These are phyloP conservation scores for Calypte anna DNA, from an alignment of 2,113 vertebrate genomes.

Conservation along the genomic window DNA sequence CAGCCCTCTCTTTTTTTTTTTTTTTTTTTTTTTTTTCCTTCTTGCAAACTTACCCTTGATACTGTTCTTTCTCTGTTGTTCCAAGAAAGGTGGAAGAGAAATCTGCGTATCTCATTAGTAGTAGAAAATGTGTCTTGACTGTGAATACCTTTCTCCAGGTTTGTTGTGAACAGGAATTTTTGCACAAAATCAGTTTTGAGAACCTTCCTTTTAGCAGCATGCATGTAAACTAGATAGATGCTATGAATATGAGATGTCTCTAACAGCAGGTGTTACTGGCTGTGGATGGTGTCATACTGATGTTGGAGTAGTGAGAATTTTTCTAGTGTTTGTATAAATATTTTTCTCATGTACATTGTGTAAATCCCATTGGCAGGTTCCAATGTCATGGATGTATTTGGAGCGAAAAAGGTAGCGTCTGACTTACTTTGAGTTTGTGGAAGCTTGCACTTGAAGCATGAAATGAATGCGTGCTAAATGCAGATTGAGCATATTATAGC, in stretches of 20 bases:
- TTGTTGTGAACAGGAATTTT: background rate
- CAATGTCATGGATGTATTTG: background rate
- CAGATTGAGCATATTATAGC: background rate
- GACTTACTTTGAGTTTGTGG: background rate
- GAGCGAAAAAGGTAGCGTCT: background rate
- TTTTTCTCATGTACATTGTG: background rate
- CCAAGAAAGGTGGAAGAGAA: background rate
- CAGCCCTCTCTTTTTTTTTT: background rate
- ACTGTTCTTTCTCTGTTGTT: background rate
- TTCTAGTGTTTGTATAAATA: background rate
- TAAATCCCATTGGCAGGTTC: background rate
- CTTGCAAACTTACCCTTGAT: background rate
- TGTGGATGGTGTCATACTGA: rapidly evolving
- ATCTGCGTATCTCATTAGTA: background rate
- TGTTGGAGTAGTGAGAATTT: background rate
- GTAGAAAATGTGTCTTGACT: background rate
- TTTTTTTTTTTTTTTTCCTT: background rate
- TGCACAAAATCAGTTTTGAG: background rate
- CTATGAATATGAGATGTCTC: background rate
- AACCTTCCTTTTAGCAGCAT: background rate
- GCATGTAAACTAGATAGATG: background rate
- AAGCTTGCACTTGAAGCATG: background rate
- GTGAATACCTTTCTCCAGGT: background rate
- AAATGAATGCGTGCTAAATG: background rate
- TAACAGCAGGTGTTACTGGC: background rate